Percentiles rank a stretch among this genome's conserved stretches.
Evolutionary conservation across 1,140 invertebrate genomes (phyloP).

Genomic region (Psix sp.): DNA sequence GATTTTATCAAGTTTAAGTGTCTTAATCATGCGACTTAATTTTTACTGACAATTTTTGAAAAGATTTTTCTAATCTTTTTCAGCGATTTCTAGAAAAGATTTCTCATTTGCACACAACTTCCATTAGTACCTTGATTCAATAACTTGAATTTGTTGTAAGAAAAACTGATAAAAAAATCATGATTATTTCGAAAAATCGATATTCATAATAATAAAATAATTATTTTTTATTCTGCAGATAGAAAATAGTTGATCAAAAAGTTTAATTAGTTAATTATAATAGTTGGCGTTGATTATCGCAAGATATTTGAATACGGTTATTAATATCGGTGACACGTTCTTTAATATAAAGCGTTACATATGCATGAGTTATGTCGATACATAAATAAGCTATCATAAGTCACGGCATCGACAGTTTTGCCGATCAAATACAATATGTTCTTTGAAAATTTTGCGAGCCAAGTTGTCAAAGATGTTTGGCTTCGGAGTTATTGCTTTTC

Average conservation of each 20-base stretch:
- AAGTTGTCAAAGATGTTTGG: constrained; percentile 50
- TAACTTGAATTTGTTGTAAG: no score
- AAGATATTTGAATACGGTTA: constrained; percentile 47
- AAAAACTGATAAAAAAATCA: no score
- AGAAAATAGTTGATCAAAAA: no score
- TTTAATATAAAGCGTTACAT: constrained; percentile 48
- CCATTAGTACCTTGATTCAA: no score
- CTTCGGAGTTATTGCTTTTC: constrained; percentile 36
- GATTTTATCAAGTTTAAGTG: constrained; percentile 48
- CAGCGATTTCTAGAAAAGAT: no score
- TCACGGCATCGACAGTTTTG: constrained; percentile 50
- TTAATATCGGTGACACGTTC: constrained; percentile 59
- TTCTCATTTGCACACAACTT: no score
- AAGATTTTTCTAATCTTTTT: no score
- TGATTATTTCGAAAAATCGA: no score
- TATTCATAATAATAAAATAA: no score
- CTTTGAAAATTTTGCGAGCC: constrained; percentile 49
- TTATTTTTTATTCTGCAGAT: no score
- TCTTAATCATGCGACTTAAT: constrained; percentile 32
- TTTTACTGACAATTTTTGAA: constrained; percentile 5
- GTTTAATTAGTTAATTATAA: no score
- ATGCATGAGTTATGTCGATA: constrained; percentile 58
- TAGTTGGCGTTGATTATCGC: constrained; percentile 10
- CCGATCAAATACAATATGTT: constrained; percentile 46
- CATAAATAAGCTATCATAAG: constrained; percentile 58